Conservation (phyloP, 2,113 vertebrate genomes). For the Scolopax mira region DNA sequence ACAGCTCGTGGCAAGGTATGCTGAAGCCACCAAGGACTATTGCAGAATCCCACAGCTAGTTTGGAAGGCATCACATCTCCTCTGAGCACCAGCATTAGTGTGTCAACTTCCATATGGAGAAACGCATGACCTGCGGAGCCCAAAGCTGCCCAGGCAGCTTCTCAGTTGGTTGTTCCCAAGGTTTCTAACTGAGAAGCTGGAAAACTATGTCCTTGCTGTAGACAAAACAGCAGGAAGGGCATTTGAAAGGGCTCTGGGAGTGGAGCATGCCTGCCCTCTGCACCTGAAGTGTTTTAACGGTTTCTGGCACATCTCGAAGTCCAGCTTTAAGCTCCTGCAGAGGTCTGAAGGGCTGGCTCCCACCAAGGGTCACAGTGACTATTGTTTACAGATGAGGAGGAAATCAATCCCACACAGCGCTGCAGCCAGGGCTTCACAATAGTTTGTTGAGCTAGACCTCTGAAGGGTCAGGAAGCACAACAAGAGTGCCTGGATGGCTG, state of each 20-base stretch:
- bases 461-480: background rate
- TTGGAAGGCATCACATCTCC: background rate
- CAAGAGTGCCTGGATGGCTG: background rate
- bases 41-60: background rate
- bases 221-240: background rate
- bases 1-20: background rate
- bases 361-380: background rate
- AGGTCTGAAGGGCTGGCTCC: background rate
- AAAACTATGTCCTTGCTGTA: background rate
- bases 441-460: background rate
- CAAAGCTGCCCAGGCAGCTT: background rate
- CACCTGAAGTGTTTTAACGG: background rate
- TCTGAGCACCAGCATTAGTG: background rate
- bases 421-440: background rate
- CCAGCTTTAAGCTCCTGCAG: background rate
- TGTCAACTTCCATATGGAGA: background rate
- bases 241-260: background rate
- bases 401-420: background rate
- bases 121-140: background rate
- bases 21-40: background rate
- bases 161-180: background rate
- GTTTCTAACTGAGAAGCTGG: background rate
- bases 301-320: background rate
- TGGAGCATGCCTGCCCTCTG: background rate
- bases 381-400: conserved; percentile 16